phyloP scores from a whole-genome alignment of 1,140 invertebrate species.

The Lutraria rhynchaena region DNA sequence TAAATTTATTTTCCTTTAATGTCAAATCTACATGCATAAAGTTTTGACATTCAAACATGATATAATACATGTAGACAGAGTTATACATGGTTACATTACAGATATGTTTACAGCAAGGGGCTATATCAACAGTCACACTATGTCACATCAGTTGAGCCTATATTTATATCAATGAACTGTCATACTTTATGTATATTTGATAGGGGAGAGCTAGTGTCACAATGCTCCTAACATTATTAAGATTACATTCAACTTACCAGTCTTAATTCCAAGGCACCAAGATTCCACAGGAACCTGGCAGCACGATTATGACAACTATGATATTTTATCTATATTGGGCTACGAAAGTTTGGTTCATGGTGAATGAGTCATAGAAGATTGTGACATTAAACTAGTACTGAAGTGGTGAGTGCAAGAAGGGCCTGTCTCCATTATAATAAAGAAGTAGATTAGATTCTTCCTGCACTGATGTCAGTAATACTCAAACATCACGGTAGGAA shows the following conservation, averaged over 20 bases:
- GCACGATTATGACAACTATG: background rate
- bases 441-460: too few relatives aligned
- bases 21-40: background rate
- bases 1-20: too few relatives aligned
- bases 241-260: background rate
- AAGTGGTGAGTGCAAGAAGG: background rate
- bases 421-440: too few relatives aligned
- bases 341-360: background rate
- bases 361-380: background rate
- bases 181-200: slow-evolving; percentile 15
- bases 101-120: background rate
- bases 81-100: background rate
- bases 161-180: slow-evolving; percentile 19
- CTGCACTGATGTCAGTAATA: too few relatives aligned
- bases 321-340: slow-evolving; percentile 1
- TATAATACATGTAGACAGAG: background rate
- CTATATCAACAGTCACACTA: background rate
- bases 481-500: too few relatives aligned
- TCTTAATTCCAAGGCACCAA: background rate
- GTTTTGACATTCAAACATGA: background rate
- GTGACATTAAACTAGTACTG: background rate
- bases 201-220: slow-evolving; percentile 9
- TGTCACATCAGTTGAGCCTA: background rate
- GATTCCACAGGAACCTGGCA: background rate
- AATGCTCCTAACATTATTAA: slow-evolving; percentile 20